Conservation (phyloP, 2,888 invertebrate genomes). For the Diploptera punctata region DNA sequence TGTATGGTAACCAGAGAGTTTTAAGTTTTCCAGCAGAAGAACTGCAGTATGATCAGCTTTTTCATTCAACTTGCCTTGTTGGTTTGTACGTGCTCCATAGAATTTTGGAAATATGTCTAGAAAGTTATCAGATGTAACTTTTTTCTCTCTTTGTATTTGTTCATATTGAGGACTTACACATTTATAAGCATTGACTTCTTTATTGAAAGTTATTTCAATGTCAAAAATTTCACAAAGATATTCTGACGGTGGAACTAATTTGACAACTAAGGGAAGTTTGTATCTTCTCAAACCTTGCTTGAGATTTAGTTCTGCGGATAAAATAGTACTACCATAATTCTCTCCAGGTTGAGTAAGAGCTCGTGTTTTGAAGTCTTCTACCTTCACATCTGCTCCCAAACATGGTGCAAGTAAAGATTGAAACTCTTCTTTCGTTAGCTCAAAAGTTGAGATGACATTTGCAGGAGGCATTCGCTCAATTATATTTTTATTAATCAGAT, state of each 20-base stretch:
- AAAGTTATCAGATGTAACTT: slow-evolving; percentile 54
- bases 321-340: slow-evolving; percentile 67
- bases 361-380: slow-evolving; percentile 54
- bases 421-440: slow-evolving; percentile 45
- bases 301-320: slow-evolving; percentile 50
- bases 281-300: not conserved
- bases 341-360: slow-evolving; percentile 63
- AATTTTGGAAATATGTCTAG: slow-evolving; percentile 61
- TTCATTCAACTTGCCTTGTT: slow-evolving; percentile 51
- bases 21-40: slow-evolving; percentile 64
- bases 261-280: slow-evolving; percentile 55
- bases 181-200: slow-evolving; percentile 63
- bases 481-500: too few species aligned
- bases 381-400: slow-evolving; percentile 47
- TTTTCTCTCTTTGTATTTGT: slow-evolving; percentile 58
- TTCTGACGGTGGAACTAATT: slow-evolving; percentile 63
- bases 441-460: not conserved
- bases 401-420: slow-evolving; percentile 49
- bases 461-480: not conserved
- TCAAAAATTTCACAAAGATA: slow-evolving; percentile 61
- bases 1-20: slow-evolving; percentile 58
- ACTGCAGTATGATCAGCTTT: slow-evolving; percentile 58
- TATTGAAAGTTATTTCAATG: slow-evolving; percentile 62
- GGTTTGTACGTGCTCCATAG: slow-evolving; percentile 60
- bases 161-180: slow-evolving; percentile 58